Evolutionary conservation across 1,140 invertebrate genomes (phyloP).

Genomic region (Phenacoccus solenopsis): DNA sequence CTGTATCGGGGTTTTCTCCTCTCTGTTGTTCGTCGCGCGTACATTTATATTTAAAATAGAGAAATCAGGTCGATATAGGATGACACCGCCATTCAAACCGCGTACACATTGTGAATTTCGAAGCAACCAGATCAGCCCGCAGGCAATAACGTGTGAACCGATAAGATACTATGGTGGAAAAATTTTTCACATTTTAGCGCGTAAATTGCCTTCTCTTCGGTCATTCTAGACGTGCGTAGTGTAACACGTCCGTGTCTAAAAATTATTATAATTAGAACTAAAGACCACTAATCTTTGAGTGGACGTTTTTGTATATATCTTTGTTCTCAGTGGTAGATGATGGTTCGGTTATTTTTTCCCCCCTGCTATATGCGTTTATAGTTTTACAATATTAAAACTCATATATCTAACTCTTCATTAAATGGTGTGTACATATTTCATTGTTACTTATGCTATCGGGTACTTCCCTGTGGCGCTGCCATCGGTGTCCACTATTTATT

Average conservation of each 20-base stretch:
- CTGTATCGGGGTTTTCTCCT: too few species aligned
- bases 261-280: neutral
- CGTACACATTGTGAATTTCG: too few species aligned
- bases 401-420: constrained; percentile 14
- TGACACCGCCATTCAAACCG: too few species aligned
- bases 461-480: constrained; percentile 9
- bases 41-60: too few species aligned
- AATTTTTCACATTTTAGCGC: too few species aligned
- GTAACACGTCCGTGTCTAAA: neutral
- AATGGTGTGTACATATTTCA: constrained; percentile 14
- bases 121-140: too few species aligned
- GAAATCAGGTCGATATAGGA: too few species aligned
- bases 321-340: constrained; percentile 10
- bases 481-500: constrained; percentile 15
- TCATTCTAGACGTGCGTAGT: neutral
- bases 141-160: too few species aligned
- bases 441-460: neutral
- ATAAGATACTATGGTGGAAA: too few species aligned
- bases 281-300: constrained; percentile 5
- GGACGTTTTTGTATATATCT: constrained; percentile 10
- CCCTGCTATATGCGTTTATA: neutral
- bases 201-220: neutral
- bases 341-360: neutral
- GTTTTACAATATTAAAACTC: constrained; percentile 1
- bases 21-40: too few species aligned